A percentile compares a stretch with the other conserved stretches of the same genome.
phyloP scores from a whole-genome alignment of 92 coral and sea anemone species.

The Chrysogorgia sp. region DNA sequence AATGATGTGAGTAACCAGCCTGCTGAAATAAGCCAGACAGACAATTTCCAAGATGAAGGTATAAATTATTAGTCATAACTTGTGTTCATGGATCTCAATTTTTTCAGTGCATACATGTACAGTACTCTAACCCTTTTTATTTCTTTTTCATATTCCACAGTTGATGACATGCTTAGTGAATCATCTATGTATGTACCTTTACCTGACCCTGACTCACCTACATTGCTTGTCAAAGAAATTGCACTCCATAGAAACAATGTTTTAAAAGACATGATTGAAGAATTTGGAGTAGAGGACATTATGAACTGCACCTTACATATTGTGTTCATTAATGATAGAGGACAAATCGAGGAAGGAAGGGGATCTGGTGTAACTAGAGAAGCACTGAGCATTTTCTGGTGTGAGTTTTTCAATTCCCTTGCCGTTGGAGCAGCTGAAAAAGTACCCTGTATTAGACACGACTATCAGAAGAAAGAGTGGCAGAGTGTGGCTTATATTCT shows the following conservation, averaged over 20 bases:
- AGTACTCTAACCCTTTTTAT: no score
- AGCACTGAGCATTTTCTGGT: constrained; percentile 56
- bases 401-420: constrained; percentile 44
- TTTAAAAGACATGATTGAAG: constrained; percentile 51
- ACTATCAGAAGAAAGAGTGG: constrained; percentile 55
- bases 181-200: no score
- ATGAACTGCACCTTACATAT: constrained; percentile 35
- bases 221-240: constrained; percentile 1
- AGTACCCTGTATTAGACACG: constrained; percentile 53
- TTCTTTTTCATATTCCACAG: no score
- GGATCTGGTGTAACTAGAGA: constrained; percentile 55
- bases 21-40: no score
- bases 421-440: constrained; percentile 56
- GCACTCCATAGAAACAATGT: constrained; percentile 47
- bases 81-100: no score
- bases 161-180: no score
- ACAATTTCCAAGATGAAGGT: no score
- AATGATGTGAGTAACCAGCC: no score
- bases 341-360: constrained; percentile 50
- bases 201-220: no score
- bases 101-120: no score
- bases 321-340: constrained; percentile 53
- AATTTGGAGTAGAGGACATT: constrained; percentile 43
- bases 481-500: constrained; percentile 52
- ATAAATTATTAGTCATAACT: no score